Conservation (phyloP, 2,113 vertebrate species). For the Oenanthe melanoleuca region DNA sequence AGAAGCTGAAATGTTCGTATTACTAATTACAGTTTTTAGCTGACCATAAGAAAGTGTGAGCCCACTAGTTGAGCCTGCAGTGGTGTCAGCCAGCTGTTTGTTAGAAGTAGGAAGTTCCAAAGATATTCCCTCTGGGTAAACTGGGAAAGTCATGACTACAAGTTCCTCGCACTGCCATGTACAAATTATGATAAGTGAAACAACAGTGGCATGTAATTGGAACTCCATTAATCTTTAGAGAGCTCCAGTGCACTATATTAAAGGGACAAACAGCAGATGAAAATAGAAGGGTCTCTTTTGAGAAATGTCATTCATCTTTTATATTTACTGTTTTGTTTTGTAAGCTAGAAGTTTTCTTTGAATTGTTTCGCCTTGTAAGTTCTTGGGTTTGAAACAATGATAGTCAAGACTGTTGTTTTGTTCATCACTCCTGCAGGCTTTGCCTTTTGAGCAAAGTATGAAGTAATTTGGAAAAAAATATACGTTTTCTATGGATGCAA, state of each 20-base stretch:
- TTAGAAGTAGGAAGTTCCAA: slow-evolving; percentile 39
- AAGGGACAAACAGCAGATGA: slow-evolving; percentile 18
- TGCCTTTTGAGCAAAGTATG: neutral
- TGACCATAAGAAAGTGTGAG: neutral
- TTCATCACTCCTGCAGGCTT: neutral
- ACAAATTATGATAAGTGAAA: slow-evolving; percentile 43
- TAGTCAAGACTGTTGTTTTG: neutral
- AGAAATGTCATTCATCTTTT: slow-evolving; percentile 11
- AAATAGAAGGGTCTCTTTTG: slow-evolving; percentile 7
- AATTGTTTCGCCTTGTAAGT: neutral
- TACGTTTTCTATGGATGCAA: neutral
- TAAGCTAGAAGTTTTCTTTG: slow-evolving; percentile 4
- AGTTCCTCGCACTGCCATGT: neutral
- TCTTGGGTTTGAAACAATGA: neutral
- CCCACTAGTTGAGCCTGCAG: neutral
- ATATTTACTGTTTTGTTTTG: slow-evolving; percentile 17
- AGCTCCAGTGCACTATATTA: slow-evolving; percentile 3
- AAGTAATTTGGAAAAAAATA: neutral
- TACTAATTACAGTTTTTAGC: neutral
- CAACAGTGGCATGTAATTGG: slow-evolving; percentile 22
- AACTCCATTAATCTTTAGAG: slow-evolving; percentile 41
- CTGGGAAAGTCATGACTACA: slow-evolving; percentile 16
- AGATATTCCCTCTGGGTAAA: slow-evolving; percentile 42
- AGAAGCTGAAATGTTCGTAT: neutral
- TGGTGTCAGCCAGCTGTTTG: slow-evolving; percentile 23